Conservation (phyloP, 2,888 invertebrate genomes). For the Crepidodera aurea region DNA sequence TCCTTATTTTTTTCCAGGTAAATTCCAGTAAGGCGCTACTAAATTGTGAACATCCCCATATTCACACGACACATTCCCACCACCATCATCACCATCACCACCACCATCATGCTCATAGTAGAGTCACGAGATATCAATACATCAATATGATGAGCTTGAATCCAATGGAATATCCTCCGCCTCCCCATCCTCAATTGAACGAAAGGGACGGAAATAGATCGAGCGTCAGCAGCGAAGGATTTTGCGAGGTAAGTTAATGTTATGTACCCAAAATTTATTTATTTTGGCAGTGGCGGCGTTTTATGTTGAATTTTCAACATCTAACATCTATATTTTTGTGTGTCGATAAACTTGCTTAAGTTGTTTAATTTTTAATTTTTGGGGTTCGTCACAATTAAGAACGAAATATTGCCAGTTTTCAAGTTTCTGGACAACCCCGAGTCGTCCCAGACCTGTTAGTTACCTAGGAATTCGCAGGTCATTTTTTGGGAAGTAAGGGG, state of each 20-base stretch:
- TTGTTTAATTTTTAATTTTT: too few relatives aligned
- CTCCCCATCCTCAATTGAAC: constrained; percentile 60
- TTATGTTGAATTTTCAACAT: too few relatives aligned
- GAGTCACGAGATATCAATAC: constrained; percentile 60
- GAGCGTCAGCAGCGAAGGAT: constrained; percentile 94
- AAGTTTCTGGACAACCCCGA: too few relatives aligned
- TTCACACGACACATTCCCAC: constrained; percentile 48
- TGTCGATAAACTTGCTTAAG: too few relatives aligned
- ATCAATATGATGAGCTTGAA: constrained; percentile 61
- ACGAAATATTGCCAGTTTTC: too few relatives aligned
- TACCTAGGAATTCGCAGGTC: too few relatives aligned
- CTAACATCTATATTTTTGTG: too few relatives aligned
- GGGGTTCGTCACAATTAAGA: too few relatives aligned
- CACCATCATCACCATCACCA: constrained; percentile 63
- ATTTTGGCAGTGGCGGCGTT: too few relatives aligned
- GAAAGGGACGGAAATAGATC: constrained; percentile 82
- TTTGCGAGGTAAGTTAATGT: constrained; percentile 76
- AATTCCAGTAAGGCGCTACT: constrained; percentile 85
- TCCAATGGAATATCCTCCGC: constrained; percentile 54
- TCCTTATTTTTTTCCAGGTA: constrained; percentile 57
- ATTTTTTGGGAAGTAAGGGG: too few relatives aligned
- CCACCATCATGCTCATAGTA: constrained; percentile 59
- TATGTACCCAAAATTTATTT: background rate
- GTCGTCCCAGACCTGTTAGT: too few relatives aligned
- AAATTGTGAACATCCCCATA: constrained; percentile 71